These are phyloP conservation scores for Calliopum simillimum DNA, from an alignment of 2,888 invertebrate genomes.

Conservation along the genomic window DNA sequence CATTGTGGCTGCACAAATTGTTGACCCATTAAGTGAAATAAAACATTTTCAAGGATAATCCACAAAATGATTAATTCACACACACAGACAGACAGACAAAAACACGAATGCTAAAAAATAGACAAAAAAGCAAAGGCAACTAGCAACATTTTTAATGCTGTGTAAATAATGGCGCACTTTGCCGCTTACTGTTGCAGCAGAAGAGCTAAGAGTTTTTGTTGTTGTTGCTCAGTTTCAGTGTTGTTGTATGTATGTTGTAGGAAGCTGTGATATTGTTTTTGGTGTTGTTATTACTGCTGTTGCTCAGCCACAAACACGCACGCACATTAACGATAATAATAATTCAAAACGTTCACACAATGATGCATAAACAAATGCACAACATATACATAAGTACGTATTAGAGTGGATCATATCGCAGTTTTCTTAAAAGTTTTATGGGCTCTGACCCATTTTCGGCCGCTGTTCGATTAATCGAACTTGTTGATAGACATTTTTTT, in stretches of 20 bases:
- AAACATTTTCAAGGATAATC: conserved; percentile 26
- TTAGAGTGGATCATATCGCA: too few relatives aligned
- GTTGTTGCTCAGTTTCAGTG: not conserved
- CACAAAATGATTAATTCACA: conserved; percentile 18
- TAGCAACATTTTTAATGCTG: conserved; percentile 5
- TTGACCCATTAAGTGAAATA: conserved; percentile 25
- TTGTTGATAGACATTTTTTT: too few relatives aligned
- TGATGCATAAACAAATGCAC: conserved; percentile 11
- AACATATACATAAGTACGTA: not conserved
- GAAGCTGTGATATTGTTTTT: not conserved
- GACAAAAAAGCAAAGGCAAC: not conserved
- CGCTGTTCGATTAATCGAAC: too few relatives aligned
- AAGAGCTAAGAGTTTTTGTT: not conserved
- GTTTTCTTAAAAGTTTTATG: too few relatives aligned
- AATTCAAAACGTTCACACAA: conserved; percentile 22
- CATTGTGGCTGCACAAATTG: not conserved
- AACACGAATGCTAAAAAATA: too few relatives aligned
- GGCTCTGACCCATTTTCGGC: too few relatives aligned
- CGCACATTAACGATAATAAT: conserved; percentile 28
- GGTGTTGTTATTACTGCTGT: conserved; percentile 15
- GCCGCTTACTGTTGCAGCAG: conserved; percentile 9
- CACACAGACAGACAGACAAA: too few relatives aligned
- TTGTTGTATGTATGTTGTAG: not conserved
- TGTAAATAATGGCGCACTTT: conserved; percentile 10
- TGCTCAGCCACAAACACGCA: conserved; percentile 5